These are phyloP conservation scores for Ophion ellenae DNA, from an alignment of 2,888 invertebrate species.

Conservation along the genomic window DNA sequence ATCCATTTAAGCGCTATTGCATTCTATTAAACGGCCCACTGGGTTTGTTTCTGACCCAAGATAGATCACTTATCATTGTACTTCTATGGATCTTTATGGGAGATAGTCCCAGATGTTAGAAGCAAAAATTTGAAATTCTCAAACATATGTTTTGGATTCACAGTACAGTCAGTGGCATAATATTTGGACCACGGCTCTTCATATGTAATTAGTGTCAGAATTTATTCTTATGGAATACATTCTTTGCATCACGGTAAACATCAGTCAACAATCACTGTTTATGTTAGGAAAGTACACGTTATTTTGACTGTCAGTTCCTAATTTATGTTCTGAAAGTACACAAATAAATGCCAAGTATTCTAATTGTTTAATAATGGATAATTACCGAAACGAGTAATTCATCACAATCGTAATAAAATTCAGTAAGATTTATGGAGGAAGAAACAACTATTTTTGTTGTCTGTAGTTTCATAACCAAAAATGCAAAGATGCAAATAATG, in stretches of 20 bases:
- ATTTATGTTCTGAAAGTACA: not conserved
- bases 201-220: not conserved
- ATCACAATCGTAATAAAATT: not conserved
- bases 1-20: not conserved
- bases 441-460: not conserved
- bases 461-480: conserved; percentile 13
- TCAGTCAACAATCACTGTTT: not conserved
- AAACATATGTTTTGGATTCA: not conserved
- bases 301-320: not conserved
- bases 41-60: too few relatives aligned
- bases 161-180: not conserved
- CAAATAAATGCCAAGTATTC: not conserved
- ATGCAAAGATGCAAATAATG: not conserved
- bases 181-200: not conserved
- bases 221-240: not conserved
- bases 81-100: too few relatives aligned
- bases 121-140: not conserved
- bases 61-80: too few relatives aligned
- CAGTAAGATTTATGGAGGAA: not conserved
- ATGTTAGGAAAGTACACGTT: not conserved
- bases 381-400: too few relatives aligned
- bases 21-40: too few relatives aligned
- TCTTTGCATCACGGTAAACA: not conserved
- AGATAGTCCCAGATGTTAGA: not conserved
- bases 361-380: too few relatives aligned